Evolutionary conservation across 2,113 vertebrate species (phyloP).

Genomic region (Epinephelus cyanopodus): DNA sequence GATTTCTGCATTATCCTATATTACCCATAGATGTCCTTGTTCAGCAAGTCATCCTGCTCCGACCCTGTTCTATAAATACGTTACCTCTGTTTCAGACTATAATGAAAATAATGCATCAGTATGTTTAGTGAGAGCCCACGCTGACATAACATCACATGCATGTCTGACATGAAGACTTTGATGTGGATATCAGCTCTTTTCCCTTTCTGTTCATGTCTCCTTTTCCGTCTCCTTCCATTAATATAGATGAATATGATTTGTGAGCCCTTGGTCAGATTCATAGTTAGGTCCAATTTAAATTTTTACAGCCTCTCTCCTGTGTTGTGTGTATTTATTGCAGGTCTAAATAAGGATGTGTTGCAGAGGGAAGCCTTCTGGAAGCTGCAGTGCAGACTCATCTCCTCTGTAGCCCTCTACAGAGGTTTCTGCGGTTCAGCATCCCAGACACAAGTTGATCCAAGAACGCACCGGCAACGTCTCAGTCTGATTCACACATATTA

Average conservation of each 20-base stretch:
- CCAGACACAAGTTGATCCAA: constrained; percentile 48
- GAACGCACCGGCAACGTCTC: constrained; percentile 3
- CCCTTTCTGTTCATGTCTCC: neutral
- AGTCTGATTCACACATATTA: constrained; percentile 37
- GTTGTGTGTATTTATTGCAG: neutral
- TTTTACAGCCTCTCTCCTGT: constrained; percentile 2
- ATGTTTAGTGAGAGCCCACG: constrained; percentile 7
- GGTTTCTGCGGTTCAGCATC: constrained; percentile 49
- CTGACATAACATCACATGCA: constrained; percentile 27
- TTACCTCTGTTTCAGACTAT: constrained; percentile 24
- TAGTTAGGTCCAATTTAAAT: constrained; percentile 20
- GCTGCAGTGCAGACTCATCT: constrained; percentile 56
- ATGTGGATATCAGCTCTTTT: constrained; percentile 4
- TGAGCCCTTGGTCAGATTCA: neutral
- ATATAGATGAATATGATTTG: constrained; percentile 10
- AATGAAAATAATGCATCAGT: constrained; percentile 29
- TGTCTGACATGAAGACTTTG: constrained; percentile 20
- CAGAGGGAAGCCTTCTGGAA: constrained; percentile 42
- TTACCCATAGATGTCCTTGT: constrained; percentile 83
- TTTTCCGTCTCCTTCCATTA: neutral
- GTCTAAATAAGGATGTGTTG: constrained; percentile 47
- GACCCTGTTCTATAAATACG: constrained; percentile 22
- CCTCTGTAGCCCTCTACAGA: constrained; percentile 34
- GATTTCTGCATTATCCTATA: constrained; percentile 53
- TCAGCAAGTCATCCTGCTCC: constrained; percentile 71